A percentile compares a stretch with the other conserved stretches of the same genome.
Evolutionary conservation across 1,140 invertebrate genomes (phyloP).

Genomic region (Phocides pigmalion): DNA sequence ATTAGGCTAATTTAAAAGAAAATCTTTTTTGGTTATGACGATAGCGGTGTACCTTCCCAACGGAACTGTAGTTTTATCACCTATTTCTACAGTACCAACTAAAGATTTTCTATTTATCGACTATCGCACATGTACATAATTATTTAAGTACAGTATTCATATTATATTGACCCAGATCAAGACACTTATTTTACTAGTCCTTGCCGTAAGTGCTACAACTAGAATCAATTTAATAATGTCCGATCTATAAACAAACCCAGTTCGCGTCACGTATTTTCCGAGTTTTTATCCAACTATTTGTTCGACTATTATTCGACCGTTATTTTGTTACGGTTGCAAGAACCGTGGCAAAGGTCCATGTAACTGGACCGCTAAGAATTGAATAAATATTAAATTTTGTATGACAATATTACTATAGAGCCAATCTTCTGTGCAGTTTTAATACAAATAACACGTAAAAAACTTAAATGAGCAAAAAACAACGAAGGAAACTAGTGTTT

Average conservation of each 20-base stretch:
- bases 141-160: not conserved
- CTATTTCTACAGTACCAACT: not conserved
- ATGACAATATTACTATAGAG: constrained; percentile 27
- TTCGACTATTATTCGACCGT: constrained; percentile 7
- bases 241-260: not conserved
- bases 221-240: constrained; percentile 14
- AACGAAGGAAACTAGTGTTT: constrained; percentile 19
- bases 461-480: constrained; percentile 18
- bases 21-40: no score
- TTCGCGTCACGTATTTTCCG: constrained; percentile 3
- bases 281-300: constrained; percentile 23
- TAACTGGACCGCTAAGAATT: constrained; percentile 27
- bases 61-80: no score
- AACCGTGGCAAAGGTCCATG: constrained; percentile 29
- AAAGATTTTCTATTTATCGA: not conserved
- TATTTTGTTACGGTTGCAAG: constrained; percentile 17
- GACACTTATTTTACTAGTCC: constrained; percentile 14
- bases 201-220: constrained; percentile 8
- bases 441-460: constrained; percentile 19
- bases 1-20: no score
- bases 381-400: constrained; percentile 30
- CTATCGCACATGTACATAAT: not conserved
- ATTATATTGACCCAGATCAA: constrained; percentile 26
- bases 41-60: no score
- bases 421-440: constrained; percentile 2